Evolutionary conservation across 2,113 vertebrate species (phyloP).

Genomic region (Tamias sibiricus): DNA sequence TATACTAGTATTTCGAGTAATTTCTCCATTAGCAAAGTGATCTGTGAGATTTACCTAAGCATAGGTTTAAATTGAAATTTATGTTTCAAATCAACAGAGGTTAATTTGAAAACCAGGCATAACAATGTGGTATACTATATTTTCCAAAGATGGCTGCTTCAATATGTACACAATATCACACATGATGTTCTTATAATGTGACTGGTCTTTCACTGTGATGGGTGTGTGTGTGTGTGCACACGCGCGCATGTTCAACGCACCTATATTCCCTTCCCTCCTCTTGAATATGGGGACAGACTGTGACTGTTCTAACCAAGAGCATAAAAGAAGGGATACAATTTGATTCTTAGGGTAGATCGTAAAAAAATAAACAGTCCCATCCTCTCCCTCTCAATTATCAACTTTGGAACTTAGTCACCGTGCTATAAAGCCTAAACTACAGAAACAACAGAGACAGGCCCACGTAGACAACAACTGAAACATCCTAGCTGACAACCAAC

Average conservation of each 20-base stretch:
- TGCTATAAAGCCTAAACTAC: background rate
- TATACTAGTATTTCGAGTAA: background rate
- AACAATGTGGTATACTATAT: background rate
- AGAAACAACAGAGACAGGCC: background rate
- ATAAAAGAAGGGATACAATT: background rate
- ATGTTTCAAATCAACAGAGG: background rate
- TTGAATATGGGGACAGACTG: background rate
- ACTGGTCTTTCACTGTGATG: background rate
- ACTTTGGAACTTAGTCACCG: background rate
- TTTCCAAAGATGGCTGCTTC: background rate
- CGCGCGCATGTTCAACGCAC: no score
- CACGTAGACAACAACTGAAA: background rate
- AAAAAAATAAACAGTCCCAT: conserved; percentile 32
- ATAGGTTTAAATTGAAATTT: no score
- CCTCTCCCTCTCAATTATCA: background rate
- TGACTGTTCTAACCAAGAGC: background rate
- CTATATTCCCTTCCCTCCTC: no score
- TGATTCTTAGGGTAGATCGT: background rate
- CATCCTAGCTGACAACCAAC: no score
- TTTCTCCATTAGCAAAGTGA: background rate
- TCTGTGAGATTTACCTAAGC: background rate
- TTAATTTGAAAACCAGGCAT: background rate
- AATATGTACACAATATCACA: background rate
- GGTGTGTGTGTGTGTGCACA: no score
- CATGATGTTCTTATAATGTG: background rate